Conservation (phyloP, 2,113 vertebrate species). For the Sturnira hondurensis region DNA sequence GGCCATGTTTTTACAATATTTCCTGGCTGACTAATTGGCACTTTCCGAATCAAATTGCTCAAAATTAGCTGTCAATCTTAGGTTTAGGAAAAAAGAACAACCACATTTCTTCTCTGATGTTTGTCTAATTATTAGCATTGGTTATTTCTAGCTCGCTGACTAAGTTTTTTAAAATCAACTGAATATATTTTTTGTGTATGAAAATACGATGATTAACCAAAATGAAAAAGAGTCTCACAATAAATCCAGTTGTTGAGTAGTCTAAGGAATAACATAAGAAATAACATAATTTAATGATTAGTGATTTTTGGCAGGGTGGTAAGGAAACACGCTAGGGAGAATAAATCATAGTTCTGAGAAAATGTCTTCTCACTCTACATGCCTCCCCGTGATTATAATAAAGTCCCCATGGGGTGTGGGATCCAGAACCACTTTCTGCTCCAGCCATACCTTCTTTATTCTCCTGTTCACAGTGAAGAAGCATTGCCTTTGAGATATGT, state of each 20-base stretch:
- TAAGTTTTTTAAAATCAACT: background rate
- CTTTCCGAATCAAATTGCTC: background rate
- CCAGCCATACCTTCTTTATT: background rate
- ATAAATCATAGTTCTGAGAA: background rate
- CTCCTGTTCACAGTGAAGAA: background rate
- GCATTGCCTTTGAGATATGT: background rate
- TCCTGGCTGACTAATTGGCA: background rate
- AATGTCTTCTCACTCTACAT: background rate
- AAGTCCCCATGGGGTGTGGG: fast-evolving
- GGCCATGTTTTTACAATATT: background rate
- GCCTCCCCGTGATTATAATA: background rate
- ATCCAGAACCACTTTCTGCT: background rate
- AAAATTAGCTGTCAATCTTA: background rate
- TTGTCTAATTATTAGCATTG: background rate
- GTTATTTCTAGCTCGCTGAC: background rate
- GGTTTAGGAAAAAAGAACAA: background rate
- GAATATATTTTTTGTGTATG: background rate
- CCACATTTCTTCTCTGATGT: background rate
- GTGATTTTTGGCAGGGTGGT: background rate
- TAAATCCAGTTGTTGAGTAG: background rate
- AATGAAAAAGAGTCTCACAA: background rate
- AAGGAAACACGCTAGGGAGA: background rate
- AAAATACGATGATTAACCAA: background rate
- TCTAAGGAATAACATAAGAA: background rate
- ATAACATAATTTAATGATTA: background rate